phyloP scores from a whole-genome alignment of 2,113 vertebrate species.

The Ophiodon elongatus region DNA sequence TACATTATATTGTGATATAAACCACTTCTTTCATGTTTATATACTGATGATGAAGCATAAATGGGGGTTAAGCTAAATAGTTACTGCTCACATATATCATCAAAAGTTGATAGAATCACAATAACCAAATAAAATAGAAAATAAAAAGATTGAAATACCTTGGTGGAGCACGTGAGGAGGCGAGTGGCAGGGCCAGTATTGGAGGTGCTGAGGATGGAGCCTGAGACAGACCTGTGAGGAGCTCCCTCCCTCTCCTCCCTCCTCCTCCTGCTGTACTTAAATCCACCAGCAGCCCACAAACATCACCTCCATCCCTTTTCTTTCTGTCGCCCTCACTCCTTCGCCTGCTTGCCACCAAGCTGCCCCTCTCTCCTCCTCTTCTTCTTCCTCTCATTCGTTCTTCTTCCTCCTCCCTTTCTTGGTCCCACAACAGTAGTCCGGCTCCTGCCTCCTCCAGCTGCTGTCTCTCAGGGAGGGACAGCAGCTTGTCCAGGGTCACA shows the following conservation, averaged over 20 bases:
- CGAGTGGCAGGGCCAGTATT: neutral
- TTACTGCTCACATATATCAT: neutral
- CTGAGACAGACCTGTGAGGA: neutral
- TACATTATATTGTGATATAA: neutral
- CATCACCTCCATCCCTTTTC: conserved; percentile 7
- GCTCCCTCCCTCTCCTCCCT: neutral
- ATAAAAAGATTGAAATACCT: neutral
- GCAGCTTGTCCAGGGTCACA: conserved; percentile 84
- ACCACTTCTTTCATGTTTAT: neutral
- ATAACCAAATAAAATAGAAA: neutral
- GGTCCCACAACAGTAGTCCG: conserved; percentile 56
- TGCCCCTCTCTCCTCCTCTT: neutral
- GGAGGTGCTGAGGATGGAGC: conserved; percentile 35
- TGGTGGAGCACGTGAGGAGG: conserved; percentile 56
- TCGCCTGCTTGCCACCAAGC: neutral
- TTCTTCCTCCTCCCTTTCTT: conserved; percentile 67
- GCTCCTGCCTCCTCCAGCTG: conserved; percentile 36
- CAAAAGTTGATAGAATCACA: neutral
- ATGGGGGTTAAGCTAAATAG: neutral
- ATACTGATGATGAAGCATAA: neutral
- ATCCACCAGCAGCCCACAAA: neutral
- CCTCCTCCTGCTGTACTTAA: conserved; percentile 7
- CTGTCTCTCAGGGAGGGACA: conserved; percentile 81
- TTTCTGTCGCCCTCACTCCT: conserved; percentile 15
- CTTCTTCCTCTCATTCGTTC: neutral